A percentile compares a stretch with the other conserved stretches of the same genome.
Conservation (phyloP, 2,113 vertebrate genomes). For the Oenanthe oenanthe region DNA sequence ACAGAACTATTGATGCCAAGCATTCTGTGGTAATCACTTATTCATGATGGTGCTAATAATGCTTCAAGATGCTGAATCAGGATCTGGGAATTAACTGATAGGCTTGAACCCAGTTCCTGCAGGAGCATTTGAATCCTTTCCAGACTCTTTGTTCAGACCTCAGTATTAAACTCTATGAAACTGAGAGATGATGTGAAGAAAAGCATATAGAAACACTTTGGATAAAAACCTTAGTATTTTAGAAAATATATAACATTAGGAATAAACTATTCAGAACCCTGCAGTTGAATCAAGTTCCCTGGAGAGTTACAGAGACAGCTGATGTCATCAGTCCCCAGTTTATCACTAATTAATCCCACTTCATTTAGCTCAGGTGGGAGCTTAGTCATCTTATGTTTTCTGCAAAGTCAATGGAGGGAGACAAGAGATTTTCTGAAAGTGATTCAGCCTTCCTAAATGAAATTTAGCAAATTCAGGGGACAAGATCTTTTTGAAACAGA, state of each 20-base stretch:
- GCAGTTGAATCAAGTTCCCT: neutral
- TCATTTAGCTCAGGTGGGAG: neutral
- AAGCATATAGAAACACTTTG: neutral
- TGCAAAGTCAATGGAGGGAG: neutral
- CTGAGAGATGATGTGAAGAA: neutral
- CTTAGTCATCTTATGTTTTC: neutral
- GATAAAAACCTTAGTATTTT: neutral
- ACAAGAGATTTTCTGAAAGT: neutral
- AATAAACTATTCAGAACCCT: neutral
- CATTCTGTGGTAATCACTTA: neutral
- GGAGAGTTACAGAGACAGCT: neutral
- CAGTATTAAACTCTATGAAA: neutral
- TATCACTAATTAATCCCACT: neutral
- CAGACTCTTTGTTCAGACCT: neutral
- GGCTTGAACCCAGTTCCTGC: neutral
- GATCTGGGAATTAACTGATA: neutral
- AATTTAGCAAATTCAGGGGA: neutral
- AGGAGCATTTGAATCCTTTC: neutral
- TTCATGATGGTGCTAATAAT: neutral
- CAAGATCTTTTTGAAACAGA: neutral
- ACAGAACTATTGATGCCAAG: neutral
- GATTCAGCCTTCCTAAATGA: neutral
- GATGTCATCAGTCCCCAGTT: neutral
- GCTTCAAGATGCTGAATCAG: neutral
- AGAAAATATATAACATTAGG: neutral